phyloP scores from a whole-genome alignment of 2,888 invertebrate genomes.

The Thecophora atra region DNA sequence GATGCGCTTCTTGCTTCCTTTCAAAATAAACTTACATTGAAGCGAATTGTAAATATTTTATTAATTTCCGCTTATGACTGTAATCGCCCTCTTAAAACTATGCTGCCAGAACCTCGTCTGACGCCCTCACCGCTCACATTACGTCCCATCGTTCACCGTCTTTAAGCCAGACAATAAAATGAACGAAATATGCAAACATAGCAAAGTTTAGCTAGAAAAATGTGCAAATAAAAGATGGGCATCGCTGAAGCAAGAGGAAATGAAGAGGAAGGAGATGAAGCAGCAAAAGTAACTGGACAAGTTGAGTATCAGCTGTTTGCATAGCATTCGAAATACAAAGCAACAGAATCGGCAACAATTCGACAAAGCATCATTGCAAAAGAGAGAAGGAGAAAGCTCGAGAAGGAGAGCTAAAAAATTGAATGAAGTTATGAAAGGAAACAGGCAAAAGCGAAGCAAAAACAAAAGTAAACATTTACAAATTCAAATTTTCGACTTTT shows the following conservation, averaged over 20 bases:
- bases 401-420: conserved; percentile 5
- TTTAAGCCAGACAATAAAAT: conserved; percentile 12
- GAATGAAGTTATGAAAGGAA: conserved; percentile 4
- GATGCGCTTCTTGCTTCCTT: conserved; percentile 19
- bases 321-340: conserved; percentile 16
- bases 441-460: background rate
- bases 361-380: background rate
- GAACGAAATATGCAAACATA: conserved; percentile 35
- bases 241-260: background rate
- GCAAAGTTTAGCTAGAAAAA: conserved; percentile 28
- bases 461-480: conserved; percentile 52
- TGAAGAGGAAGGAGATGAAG: background rate
- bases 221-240: conserved; percentile 23
- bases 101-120: background rate
- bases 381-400: background rate
- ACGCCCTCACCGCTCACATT: background rate
- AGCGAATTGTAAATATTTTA: conserved; percentile 60
- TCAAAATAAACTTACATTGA: conserved; percentile 40
- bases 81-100: conserved; percentile 47
- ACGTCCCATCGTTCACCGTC: background rate
- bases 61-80: conserved; percentile 60
- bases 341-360: conserved; percentile 5
- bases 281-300: conserved; percentile 13
- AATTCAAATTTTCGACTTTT: conserved; percentile 55
- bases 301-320: conserved; percentile 20